Conservation (phyloP, 2,888 invertebrate genomes). For the Agrochola macilenta region DNA sequence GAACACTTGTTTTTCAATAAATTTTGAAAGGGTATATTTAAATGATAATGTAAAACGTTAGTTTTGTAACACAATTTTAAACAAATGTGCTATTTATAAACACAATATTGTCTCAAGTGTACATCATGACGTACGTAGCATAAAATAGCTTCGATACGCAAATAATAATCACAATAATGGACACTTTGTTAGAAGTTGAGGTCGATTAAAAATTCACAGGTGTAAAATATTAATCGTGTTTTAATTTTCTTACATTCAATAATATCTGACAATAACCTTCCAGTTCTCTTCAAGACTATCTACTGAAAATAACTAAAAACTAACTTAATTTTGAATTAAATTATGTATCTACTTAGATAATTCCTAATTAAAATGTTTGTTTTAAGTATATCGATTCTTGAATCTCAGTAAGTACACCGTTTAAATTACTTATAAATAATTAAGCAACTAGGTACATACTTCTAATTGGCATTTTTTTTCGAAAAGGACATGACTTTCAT, state of each 20-base stretch:
- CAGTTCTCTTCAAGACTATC: background rate
- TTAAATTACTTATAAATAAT: background rate
- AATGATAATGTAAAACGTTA: constrained; percentile 23
- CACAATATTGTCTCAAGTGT: constrained; percentile 67
- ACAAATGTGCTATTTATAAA: constrained; percentile 53
- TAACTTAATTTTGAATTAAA: background rate
- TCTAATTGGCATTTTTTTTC: background rate
- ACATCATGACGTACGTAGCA: constrained; percentile 47
- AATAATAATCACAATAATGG: constrained; percentile 14
- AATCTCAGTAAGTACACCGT: no score
- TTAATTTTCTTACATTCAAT: background rate
- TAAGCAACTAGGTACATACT: background rate
- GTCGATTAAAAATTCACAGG: constrained; percentile 19
- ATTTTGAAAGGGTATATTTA: constrained; percentile 30
- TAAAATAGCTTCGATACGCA: constrained; percentile 35
- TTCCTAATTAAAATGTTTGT: background rate
- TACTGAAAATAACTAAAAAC: background rate
- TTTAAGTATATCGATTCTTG: background rate
- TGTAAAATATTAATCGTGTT: background rate
- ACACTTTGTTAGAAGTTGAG: background rate
- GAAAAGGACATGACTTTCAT: background rate
- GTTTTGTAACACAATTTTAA: constrained; percentile 36
- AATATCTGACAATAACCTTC: background rate
- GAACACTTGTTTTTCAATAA: constrained; percentile 20
- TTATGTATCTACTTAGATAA: background rate